Evolutionary conservation across 2,113 vertebrate species (phyloP).

Genomic region (Sapajus apella): DNA sequence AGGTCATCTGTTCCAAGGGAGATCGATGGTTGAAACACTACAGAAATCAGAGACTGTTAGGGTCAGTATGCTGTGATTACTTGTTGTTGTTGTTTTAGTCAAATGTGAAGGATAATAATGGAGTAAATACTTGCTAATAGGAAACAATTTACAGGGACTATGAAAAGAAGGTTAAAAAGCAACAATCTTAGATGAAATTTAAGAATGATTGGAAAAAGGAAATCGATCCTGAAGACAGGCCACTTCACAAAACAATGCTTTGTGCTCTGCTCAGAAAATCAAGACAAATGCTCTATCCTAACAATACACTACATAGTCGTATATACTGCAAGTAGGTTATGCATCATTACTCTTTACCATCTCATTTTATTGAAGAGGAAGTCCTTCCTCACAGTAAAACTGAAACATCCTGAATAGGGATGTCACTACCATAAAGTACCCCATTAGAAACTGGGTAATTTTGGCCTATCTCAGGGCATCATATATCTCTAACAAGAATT

Average conservation of each 20-base stretch:
- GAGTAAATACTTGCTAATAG: not conserved
- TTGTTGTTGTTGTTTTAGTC: not conserved
- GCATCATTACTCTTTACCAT: not conserved
- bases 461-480: not conserved
- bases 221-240: not conserved
- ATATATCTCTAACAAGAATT: not conserved
- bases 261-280: not conserved
- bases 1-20: not conserved
- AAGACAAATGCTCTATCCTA: not conserved
- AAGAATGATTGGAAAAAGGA: not conserved
- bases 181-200: not conserved
- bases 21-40: not conserved
- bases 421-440: not conserved
- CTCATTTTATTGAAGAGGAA: not conserved
- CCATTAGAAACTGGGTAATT: not conserved
- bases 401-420: too few relatives aligned
- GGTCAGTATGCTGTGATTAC: too few relatives aligned
- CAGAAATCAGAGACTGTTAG: not conserved
- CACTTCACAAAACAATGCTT: not conserved
- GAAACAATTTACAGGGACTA: not conserved
- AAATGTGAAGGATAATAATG: not conserved
- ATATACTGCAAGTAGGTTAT: not conserved
- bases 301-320: not conserved
- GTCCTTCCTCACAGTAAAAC: not conserved
- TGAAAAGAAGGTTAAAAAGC: not conserved